Conservation (phyloP, 2,113 vertebrate species). For the Ahaetulla prasina region DNA sequence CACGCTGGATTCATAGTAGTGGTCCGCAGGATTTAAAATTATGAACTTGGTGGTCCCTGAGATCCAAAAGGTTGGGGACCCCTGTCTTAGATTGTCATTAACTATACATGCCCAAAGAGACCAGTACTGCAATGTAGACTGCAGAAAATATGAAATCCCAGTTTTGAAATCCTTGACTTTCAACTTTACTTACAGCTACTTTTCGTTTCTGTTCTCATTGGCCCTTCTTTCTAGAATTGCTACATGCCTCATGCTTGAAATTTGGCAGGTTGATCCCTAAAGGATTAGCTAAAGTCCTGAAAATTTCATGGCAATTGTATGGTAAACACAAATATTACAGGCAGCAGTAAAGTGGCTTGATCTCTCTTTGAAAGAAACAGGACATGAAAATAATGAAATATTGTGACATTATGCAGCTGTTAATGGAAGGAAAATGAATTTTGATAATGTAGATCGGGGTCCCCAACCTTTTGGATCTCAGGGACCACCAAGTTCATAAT, state of each 20-base stretch:
- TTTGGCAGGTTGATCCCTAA: not conserved
- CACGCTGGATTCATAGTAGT: too few relatives aligned
- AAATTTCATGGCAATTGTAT: not conserved
- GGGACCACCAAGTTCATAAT: too few relatives aligned
- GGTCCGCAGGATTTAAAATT: too few relatives aligned
- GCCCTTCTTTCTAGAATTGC: not conserved
- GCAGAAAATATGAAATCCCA: not conserved
- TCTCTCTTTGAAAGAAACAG: not conserved
- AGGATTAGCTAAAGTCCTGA: not conserved
- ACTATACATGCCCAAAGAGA: too few relatives aligned
- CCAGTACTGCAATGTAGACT: too few relatives aligned
- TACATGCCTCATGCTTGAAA: not conserved
- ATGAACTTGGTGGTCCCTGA: too few relatives aligned
- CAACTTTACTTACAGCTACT: not conserved
- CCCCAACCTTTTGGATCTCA: too few relatives aligned
- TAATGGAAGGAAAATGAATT: not conserved
- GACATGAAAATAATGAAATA: not conserved
- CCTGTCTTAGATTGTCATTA: too few relatives aligned
- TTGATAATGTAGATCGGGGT: not conserved
- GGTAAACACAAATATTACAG: not conserved
- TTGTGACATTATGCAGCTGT: not conserved
- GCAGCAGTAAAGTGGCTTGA: not conserved
- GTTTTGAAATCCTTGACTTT: not conserved
- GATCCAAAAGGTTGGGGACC: too few relatives aligned
- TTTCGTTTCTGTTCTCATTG: not conserved